Evolutionary conservation across 2,797 vertebrate species (phyloP), one percentile per base, ranked within the genome.

Genomic region (Hoplostethus mediterraneus): DNA sequence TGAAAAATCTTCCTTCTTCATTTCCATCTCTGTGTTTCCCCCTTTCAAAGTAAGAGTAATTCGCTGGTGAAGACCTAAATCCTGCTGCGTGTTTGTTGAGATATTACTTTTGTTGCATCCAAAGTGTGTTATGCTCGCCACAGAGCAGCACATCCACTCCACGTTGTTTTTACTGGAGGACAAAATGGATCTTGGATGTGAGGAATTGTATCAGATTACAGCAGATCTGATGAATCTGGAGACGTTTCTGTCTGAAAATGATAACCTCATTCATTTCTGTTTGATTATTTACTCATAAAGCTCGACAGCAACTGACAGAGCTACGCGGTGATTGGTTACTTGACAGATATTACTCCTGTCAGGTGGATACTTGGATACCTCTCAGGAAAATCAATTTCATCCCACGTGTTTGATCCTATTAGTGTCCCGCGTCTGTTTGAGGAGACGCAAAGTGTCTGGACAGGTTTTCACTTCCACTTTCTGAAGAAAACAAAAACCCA

Each of bases 1-100:
- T 71, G 76, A 73, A 62, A 62, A 44, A 16, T 53, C 25, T 25
- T 64, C 21, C 40, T 58, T 40, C 75, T 73, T 67, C 25, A 14
- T 44, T 21, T 6, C 40, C 44, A 63, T 17, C n/a, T 47, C 4
- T 31, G 59, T 14, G 59, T 14, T 30, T 56, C 1, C 21, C 8
- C 25, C 21, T 28, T 28, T 3, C 48, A 49, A 11, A 30, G 40
- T 33, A 49, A 72, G 33, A 33, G 33, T 33, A 4, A 68, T 2
- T 28, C 14, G 49, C 7, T 21, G 54, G 31, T 51, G 33, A 33
- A 33, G 33, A 33, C 33, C 33, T 33, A 33, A 6, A 33, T 2
- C 6, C 33, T 33, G 6, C 5, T 4, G 4, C 6, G 6, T 33
- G 31, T 33, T 33, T 33, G 31, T 33, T 33, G 6, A 33, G 31